Conservation (phyloP, 2,888 invertebrate species). For the Drosophila affinis region DNA sequence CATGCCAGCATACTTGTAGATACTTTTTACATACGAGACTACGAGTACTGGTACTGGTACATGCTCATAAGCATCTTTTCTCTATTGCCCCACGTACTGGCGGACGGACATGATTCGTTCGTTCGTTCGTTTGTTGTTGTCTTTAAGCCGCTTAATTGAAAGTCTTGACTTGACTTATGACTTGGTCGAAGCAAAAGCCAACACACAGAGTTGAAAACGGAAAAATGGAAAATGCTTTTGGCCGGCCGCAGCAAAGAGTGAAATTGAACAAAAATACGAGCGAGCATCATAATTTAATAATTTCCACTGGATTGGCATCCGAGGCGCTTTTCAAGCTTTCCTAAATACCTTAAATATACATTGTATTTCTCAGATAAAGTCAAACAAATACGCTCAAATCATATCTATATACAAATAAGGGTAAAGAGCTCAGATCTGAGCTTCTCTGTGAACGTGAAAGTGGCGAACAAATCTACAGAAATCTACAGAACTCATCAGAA, state of each 20-base stretch:
- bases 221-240: constrained; percentile 58
- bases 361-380: constrained; percentile 14
- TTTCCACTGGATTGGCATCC: background rate
- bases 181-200: constrained; percentile 39
- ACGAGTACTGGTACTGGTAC: background rate
- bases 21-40: constrained; percentile 52
- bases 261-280: constrained; percentile 10
- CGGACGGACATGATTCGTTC: constrained; percentile 16
- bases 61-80: constrained; percentile 69
- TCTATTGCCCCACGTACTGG: constrained; percentile 50
- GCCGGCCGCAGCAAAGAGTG: constrained; percentile 23
- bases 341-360: background rate
- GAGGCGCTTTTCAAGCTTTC: constrained; percentile 21
- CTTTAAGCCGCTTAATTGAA: constrained; percentile 76
- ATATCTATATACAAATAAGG: constrained; percentile 23
- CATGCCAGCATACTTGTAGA: constrained; percentile 18
- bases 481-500: constrained; percentile 37
- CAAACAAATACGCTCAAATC: constrained; percentile 25
- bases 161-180: constrained; percentile 74
- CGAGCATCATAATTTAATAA: constrained; percentile 20
- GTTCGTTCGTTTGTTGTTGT: constrained; percentile 43
- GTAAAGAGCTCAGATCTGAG: constrained; percentile 9
- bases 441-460: constrained; percentile 56
- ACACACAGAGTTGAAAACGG: constrained; percentile 31
- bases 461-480: constrained; percentile 51